phyloP scores from a whole-genome alignment of 1,140 invertebrate species.

The Drosophila novamexicana region DNA sequence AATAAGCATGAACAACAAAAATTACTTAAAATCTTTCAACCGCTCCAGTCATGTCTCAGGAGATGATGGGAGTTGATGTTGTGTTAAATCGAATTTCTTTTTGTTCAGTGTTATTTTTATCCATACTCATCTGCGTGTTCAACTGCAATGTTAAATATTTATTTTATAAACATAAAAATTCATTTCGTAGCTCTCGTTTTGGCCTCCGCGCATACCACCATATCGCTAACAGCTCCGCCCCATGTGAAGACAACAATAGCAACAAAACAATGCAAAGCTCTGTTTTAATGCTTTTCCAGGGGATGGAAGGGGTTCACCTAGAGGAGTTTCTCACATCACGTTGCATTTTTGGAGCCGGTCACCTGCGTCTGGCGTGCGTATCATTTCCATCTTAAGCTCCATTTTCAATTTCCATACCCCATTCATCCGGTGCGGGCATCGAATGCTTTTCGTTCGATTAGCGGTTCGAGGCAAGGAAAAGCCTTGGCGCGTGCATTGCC shows the following conservation, averaged over 20 bases:
- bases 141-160: constrained; percentile 43
- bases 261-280: constrained; percentile 16
- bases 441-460: constrained; percentile 21
- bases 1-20: background rate
- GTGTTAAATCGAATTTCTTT: constrained; percentile 5
- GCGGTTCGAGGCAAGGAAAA: constrained; percentile 69
- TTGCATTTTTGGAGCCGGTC: constrained; percentile 63
- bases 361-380: constrained; percentile 72
- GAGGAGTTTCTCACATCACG: constrained; percentile 49
- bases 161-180: constrained; percentile 46
- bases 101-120: constrained; percentile 12
- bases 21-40: background rate
- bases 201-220: background rate
- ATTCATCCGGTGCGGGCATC: constrained; percentile 33
- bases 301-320: background rate
- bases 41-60: constrained; percentile 2
- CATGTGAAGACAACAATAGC: constrained; percentile 8
- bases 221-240: constrained; percentile 9
- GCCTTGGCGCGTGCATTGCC: constrained; percentile 67
- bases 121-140: constrained; percentile 23
- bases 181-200: constrained; percentile 18
- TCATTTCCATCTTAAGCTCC: constrained; percentile 39
- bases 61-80: background rate
- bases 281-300: background rate
- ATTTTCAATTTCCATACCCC: constrained; percentile 32